phyloP scores from a whole-genome alignment of 1,140 invertebrate genomes.

The Calliopsis andreniformis region DNA sequence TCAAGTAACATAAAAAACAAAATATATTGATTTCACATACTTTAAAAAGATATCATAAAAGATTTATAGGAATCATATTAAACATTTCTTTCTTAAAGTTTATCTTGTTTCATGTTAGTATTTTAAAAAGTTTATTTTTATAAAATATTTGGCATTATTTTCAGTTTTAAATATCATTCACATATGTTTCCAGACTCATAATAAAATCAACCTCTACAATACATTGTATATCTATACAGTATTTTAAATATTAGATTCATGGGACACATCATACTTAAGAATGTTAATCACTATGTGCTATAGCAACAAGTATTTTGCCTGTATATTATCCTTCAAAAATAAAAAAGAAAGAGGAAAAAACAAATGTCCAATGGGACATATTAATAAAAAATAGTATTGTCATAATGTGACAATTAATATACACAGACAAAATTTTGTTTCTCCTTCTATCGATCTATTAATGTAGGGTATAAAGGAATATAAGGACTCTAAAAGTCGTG shows the following conservation, averaged over 20 bases:
- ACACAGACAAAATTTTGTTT: slow-evolving; percentile 62
- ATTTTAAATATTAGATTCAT: neutral
- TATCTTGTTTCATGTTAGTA: neutral
- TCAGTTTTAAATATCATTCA: no score
- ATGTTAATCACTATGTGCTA: slow-evolving; percentile 44
- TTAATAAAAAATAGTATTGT: slow-evolving; percentile 32
- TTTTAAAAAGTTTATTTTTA: neutral
- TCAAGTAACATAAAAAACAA: neutral
- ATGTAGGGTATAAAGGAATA: slow-evolving; percentile 30
- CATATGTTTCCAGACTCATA: no score
- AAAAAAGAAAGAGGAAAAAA: slow-evolving; percentile 1
- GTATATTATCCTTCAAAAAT: slow-evolving; percentile 36
- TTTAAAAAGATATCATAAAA: slow-evolving; percentile 14
- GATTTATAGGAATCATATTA: slow-evolving; percentile 1
- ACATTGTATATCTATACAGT: neutral
- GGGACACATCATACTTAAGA: slow-evolving; percentile 50
- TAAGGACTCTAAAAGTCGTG: slow-evolving; percentile 37
- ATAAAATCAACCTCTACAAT: neutral
- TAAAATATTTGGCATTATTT: no score
- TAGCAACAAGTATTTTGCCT: slow-evolving; percentile 60
- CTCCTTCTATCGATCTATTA: slow-evolving; percentile 45
- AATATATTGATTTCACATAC: neutral
- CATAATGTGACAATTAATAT: slow-evolving; percentile 23
- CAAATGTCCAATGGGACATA: slow-evolving; percentile 24
- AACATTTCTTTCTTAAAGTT: slow-evolving; percentile 9